Evolutionary conservation across 1,140 invertebrate genomes (phyloP).

Genomic region (Drosophila novamexicana): DNA sequence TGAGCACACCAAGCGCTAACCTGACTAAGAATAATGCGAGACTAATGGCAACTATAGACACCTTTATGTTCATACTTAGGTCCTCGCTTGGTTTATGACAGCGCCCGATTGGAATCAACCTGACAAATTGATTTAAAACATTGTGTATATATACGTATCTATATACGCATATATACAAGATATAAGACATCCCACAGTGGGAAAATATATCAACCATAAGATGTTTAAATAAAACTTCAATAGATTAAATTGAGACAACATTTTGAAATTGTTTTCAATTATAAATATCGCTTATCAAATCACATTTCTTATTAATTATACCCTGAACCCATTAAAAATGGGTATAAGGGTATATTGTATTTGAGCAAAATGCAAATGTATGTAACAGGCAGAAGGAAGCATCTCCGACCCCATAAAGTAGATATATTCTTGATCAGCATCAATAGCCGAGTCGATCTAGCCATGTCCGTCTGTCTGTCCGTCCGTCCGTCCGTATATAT

Average conservation of each 20-base stretch:
- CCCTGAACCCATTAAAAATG: too few relatives aligned
- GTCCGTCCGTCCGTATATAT: too few relatives aligned
- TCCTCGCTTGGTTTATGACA: constrained; percentile 11
- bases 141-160: constrained; percentile 41
- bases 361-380: too few relatives aligned
- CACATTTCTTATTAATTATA: too few relatives aligned
- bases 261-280: neutral
- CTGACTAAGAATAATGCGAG: neutral
- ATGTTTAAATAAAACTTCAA: neutral
- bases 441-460: too few relatives aligned
- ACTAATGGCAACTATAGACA: constrained; percentile 9
- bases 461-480: too few relatives aligned
- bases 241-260: neutral
- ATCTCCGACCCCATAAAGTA: too few relatives aligned
- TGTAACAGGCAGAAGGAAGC: too few relatives aligned
- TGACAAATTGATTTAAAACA: constrained; percentile 71
- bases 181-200: neutral
- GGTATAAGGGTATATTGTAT: too few relatives aligned
- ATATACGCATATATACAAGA: neutral
- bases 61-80: neutral
- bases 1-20: constrained; percentile 24
- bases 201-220: neutral
- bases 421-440: too few relatives aligned
- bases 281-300: neutral
- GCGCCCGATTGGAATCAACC: constrained; percentile 29